phyloP scores from a whole-genome alignment of 2,888 invertebrate genomes.

The Tipula lateralis region DNA sequence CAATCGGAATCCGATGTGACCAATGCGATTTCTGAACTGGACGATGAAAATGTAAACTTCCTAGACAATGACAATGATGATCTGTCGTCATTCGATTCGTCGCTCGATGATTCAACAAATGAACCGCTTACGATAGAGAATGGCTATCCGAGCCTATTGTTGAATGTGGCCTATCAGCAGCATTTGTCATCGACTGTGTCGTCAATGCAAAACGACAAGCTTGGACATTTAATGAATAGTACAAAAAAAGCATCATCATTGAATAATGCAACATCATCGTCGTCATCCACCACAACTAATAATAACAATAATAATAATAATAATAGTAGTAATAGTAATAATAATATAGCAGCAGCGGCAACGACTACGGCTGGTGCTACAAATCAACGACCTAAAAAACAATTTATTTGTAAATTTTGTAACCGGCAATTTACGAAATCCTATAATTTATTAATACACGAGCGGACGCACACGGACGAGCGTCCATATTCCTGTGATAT shows the following conservation, averaged over 20 bases:
- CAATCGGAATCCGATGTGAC: not conserved
- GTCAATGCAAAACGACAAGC: not conserved
- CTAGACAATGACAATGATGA: conserved; percentile 74
- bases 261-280: not conserved
- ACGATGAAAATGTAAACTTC: conserved; percentile 68
- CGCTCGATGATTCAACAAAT: conserved; percentile 48
- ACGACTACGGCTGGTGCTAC: conserved; percentile 37
- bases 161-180: conserved; percentile 63
- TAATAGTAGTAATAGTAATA: conserved; percentile 27
- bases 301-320: conserved; percentile 33
- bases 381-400: conserved; percentile 80
- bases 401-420: conserved; percentile 98
- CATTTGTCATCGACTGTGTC: conserved; percentile 39
- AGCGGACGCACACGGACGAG: conserved; percentile 95
- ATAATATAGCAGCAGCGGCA: conserved; percentile 35
- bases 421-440: conserved; percentile 98
- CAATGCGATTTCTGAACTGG: conserved; percentile 54
- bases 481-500: conserved; percentile 96
- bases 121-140: conserved; percentile 58
- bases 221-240: conserved; percentile 7
- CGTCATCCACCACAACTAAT: conserved; percentile 33
- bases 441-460: conserved; percentile 92
- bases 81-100: conserved; percentile 59
- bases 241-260: conserved; percentile 38
- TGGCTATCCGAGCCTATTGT: conserved; percentile 64